Base-by-base conservation (phyloP, 2,888 invertebrate genomes). In the Eretmocerus hayati region DNA sequence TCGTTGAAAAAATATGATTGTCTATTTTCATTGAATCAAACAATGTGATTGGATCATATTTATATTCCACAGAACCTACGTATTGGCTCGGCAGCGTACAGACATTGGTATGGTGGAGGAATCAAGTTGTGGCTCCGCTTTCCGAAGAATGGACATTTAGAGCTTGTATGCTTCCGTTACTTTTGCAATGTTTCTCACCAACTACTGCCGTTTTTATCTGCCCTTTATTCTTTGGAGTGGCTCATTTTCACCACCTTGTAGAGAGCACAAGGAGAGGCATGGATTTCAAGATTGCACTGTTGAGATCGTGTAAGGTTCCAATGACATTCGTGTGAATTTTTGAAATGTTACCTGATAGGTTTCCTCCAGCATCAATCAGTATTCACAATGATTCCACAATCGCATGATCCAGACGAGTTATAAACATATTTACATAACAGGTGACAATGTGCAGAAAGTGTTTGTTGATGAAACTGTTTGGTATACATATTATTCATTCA, bases 141-240 rank as follows among this genome's bases (percentile, higher is more conserved):
- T 90, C 93, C 48, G 96, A 96, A 72, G 96, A 96, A 71, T 91
- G 94, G 76, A 91, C 92, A 6, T 96, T 92, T 73, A 78, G 96
- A 57, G 90, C 93, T 1, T 95, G 94, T 65, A 94, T 96, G 91
- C 76, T 95, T 73, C 93, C 95, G 4, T 70, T 95, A 33, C 75
- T 96, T 35, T 72, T 92, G 57, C 90, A 92, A 64, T 87, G 88
- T 64, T 83, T 91, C 59, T 74, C 80, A 21, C 86, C 87, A 0
- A 71, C 80, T 26, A 79, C 79, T 50, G 86, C 90, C 19, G 81
- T 94, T 38, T 84, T 92, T 61, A 76, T 90, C 54, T 89, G 89
- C 56, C 93, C 95, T 2, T 67, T 95, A 19, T 88, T 95, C 61
- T 96, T 96, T 75, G 95, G 95, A 37, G 82, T 90, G 81, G 94